Evolutionary conservation across 2,113 vertebrate genomes (phyloP).

Genomic region (Halcyon malimbica): DNA sequence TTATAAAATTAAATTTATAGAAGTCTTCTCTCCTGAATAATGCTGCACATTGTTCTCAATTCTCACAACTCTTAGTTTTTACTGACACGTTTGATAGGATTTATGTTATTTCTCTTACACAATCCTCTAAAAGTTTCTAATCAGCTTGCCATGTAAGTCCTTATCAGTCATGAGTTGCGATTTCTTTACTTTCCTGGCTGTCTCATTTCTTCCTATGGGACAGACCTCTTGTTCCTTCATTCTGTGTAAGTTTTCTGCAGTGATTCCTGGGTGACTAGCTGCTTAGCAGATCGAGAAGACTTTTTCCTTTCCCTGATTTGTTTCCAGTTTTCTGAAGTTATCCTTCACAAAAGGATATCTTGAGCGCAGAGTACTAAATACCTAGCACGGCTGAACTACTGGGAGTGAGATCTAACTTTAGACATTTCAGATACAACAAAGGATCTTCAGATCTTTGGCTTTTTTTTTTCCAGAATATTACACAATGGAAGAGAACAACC

Average conservation of each 20-base stretch:
- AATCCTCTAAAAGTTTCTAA: not conserved
- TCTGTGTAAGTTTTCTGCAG: not conserved
- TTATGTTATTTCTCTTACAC: not conserved
- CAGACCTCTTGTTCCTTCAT: not conserved
- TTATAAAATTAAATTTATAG: not conserved
- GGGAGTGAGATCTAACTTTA: not conserved
- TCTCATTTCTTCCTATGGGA: not conserved
- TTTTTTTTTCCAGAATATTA: not conserved
- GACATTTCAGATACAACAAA: not conserved
- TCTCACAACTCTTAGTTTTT: not conserved
- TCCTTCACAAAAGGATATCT: not conserved
- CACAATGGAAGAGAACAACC: not conserved
- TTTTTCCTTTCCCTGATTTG: not conserved
- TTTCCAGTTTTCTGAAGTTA: not conserved
- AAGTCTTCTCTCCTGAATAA: not conserved
- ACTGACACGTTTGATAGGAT: not conserved
- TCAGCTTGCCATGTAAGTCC: not conserved
- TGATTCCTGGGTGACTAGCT: not conserved
- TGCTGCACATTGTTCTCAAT: not conserved
- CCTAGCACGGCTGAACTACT: not conserved
- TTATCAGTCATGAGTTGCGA: not conserved
- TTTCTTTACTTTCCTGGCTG: not conserved
- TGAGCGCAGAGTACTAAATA: not conserved
- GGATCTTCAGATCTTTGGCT: not conserved
- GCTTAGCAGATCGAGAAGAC: not conserved